These are phyloP conservation scores for Phoenicopterus ruber DNA, from an alignment of 2,113 vertebrate genomes.

Conservation along the genomic window DNA sequence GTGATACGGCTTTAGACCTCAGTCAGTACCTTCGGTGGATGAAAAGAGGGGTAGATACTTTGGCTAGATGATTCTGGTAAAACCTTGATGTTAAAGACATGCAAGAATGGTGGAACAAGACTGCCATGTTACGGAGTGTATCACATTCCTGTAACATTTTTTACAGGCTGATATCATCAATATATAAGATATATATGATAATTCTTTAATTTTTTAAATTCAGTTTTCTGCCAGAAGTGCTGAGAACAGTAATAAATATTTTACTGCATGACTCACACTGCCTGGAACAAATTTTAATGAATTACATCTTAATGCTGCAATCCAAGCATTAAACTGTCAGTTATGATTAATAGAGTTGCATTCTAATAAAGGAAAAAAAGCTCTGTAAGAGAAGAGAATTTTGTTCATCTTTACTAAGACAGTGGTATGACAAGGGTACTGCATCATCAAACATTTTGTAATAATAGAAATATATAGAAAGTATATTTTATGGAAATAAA, in stretches of 20 bases:
- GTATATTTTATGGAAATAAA: not conserved
- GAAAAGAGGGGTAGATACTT: not conserved
- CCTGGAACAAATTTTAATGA: constrained; percentile 68
- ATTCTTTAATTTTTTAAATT: not conserved
- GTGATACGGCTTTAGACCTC: not conserved
- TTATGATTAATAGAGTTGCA: constrained; percentile 61
- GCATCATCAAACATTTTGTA: constrained; percentile 15
- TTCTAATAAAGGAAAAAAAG: constrained; percentile 33
- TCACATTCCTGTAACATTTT: not conserved
- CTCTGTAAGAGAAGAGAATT: not conserved
- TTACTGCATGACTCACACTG: constrained; percentile 43
- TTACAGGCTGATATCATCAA: not conserved
- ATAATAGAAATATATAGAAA: not conserved
- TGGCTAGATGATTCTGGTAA: not conserved
- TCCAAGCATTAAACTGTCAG: constrained; percentile 58
- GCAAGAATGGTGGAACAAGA: not conserved
- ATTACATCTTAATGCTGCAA: constrained; percentile 60
- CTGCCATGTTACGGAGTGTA: not conserved
- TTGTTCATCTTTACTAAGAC: not conserved
- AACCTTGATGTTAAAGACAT: not conserved
- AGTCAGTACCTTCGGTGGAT: not conserved
- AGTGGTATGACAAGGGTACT: not conserved
- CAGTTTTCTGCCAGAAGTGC: constrained; percentile 19
- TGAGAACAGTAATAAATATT: constrained; percentile 72
- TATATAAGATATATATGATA: not conserved